phyloP scores from a whole-genome alignment of 2,797 vertebrate species.

The Enteromius paludinosus region DNA sequence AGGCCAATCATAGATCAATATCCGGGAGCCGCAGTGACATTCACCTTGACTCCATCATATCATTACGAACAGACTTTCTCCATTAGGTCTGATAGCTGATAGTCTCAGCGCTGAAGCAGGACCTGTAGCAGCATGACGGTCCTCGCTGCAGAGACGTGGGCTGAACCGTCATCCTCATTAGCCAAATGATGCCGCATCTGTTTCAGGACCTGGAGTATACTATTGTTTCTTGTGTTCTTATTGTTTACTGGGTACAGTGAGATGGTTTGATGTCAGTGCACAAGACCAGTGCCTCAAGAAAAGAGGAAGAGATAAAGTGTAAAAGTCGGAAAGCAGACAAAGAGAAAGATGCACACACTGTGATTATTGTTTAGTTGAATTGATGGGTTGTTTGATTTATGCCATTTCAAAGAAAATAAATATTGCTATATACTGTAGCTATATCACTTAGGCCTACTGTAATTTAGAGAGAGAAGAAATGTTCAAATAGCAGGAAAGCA shows the following conservation, averaged over 20 bases:
- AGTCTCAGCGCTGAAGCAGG: constrained; percentile 15
- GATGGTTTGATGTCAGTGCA: background rate
- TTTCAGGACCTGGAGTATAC: constrained; percentile 9
- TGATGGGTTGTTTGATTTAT: background rate
- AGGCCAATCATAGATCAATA: constrained; percentile 48
- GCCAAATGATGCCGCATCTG: constrained; percentile 5
- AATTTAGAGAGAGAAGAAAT: background rate
- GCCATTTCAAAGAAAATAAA: background rate
- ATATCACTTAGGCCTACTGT: background rate
- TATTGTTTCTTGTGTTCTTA: background rate
- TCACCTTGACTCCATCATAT: constrained; percentile 40
- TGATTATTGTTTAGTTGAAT: background rate
- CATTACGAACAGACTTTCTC: constrained; percentile 54
- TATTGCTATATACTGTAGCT: background rate
- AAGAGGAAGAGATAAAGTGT: background rate
- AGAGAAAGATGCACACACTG: background rate
- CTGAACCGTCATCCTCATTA: constrained; percentile 31
- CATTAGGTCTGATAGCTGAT: constrained; percentile 56
- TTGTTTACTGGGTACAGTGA: background rate
- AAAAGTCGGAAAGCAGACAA: background rate
- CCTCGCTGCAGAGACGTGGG: background rate
- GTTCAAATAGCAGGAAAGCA: background rate
- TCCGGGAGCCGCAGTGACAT: constrained; percentile 9
- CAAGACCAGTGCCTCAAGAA: background rate
- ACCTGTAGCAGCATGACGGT: background rate